Evolutionary conservation across 2,113 vertebrate genomes (phyloP), one percentile per base, ranked within the genome.

Genomic region (Halcyon senegalensis): DNA sequence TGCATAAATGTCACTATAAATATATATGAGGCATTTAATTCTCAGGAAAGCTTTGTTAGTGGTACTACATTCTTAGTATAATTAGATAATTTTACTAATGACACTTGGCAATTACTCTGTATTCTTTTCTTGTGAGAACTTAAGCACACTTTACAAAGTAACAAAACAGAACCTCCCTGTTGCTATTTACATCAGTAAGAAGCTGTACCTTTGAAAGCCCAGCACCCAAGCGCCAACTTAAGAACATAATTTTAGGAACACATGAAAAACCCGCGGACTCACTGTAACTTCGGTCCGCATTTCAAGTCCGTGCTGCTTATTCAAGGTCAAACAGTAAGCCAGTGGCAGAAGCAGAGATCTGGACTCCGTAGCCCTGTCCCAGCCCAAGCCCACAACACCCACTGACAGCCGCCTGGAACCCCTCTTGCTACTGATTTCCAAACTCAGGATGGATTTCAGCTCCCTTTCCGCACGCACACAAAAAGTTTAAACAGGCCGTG

Each of bases 31-130:
- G 18, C 60, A 58, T 23, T 39, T n/a, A 53, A 0, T 8, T 35
- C 37, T 55, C 68, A 50, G 33, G 27, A 35, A 92, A 76, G 31
- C 46, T 84, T 59, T 37, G 68, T 67, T 9, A 84, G 59, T 3
- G 58, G 15, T 13, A 27, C 44, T 41, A 83, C 69, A 10, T 55
- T 79, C 64, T 68, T 55, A 69, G 53, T 23, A n/a, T 41, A 90
- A 96, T 77, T 33, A 89, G 21, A 24, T 63, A 44, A 56, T 90
- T 92, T 94, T 75, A 92, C 87, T 89, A 95, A 66, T 73, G 72
- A 70, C 70, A 11, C 41, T 46, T 62, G 19, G 30, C 33, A 94
- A 93, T 91, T 74, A 85, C 44, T 69, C 25, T 41, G 30, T 28
- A n/a, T 80, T 83, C 56, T 51, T 78, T 55, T 30, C 77, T 51